phyloP scores from a whole-genome alignment of 2,888 invertebrate genomes.

The Synanthedon tipuliformis region DNA sequence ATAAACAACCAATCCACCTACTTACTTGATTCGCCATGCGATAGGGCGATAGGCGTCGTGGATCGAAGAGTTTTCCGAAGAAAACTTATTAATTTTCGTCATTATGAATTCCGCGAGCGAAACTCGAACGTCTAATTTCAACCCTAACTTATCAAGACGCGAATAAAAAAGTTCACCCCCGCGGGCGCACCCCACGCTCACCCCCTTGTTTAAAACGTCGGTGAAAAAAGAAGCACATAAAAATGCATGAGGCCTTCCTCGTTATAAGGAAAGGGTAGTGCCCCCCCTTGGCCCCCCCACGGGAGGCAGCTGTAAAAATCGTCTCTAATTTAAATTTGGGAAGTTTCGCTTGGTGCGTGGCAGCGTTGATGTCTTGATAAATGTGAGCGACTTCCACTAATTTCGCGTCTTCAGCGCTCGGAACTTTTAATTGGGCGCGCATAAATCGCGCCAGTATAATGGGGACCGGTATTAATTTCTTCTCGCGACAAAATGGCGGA shows the following conservation, averaged over 20 bases:
- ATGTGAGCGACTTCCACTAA: constrained; percentile 66
- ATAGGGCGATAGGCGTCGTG: constrained; percentile 14
- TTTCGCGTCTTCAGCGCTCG: constrained; percentile 59
- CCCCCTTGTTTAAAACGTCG: constrained; percentile 72
- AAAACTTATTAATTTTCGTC: constrained; percentile 71
- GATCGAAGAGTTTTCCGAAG: constrained; percentile 57
- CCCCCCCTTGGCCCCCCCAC: constrained; percentile 36
- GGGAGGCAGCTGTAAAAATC: constrained; percentile 71
- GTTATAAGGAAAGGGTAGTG: constrained; percentile 72
- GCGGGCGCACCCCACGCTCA: constrained; percentile 53
- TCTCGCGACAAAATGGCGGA: constrained; percentile 54
- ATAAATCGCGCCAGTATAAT: constrained; percentile 60
- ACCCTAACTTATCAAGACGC: constrained; percentile 73
- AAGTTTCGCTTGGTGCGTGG: constrained; percentile 64
- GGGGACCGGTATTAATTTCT: constrained; percentile 54
- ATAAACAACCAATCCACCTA: too few species aligned
- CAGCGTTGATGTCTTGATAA: constrained; percentile 69
- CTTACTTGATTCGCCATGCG: too few species aligned
- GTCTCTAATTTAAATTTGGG: constrained; percentile 72
- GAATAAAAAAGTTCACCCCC: constrained; percentile 69
- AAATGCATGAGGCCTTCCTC: constrained; percentile 73
- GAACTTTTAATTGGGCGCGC: constrained; percentile 66
- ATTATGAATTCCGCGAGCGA: constrained; percentile 71
- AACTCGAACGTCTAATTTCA: constrained; percentile 72
- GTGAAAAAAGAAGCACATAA: constrained; percentile 73